Percentiles rank a stretch among this genome's conserved stretches.
Conservation (phyloP, 2,797 vertebrate species). For the Lemur catta region DNA sequence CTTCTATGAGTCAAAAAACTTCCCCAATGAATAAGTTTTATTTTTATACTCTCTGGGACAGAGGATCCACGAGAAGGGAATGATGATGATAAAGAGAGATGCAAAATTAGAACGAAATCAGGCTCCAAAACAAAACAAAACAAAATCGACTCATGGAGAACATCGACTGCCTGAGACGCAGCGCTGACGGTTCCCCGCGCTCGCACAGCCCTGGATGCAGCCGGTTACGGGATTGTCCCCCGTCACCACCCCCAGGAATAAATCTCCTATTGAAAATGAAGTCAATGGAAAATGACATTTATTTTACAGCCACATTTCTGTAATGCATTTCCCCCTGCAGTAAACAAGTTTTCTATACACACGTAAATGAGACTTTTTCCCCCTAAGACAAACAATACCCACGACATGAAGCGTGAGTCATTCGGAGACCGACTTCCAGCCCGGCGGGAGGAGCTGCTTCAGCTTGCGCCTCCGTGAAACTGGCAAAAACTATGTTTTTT, state of each 20-base stretch:
- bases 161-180: fast-evolving
- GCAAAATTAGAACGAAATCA: neutral
- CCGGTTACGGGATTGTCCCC: neutral
- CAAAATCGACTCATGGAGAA: fast-evolving
- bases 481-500: neutral
- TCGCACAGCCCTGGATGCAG: fast-evolving
- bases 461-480: neutral
- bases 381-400: neutral
- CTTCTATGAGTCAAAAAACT: neutral
- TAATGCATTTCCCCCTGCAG: neutral
- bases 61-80: neutral
- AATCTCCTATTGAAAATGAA: neutral
- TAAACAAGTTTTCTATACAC: neutral
- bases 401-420: neutral
- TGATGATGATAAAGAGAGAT: neutral
- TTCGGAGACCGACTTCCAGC: neutral
- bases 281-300: neutral
- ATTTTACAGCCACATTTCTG: neutral
- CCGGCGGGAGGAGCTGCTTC: neutral
- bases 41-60: neutral
- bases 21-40: neutral
- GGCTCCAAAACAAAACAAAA: neutral
- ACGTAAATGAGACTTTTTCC: neutral
- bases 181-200: fast-evolving
- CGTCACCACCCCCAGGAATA: fast-evolving